phyloP scores from a whole-genome alignment of 2,888 invertebrate species.

The Drosophila tripunctata region DNA sequence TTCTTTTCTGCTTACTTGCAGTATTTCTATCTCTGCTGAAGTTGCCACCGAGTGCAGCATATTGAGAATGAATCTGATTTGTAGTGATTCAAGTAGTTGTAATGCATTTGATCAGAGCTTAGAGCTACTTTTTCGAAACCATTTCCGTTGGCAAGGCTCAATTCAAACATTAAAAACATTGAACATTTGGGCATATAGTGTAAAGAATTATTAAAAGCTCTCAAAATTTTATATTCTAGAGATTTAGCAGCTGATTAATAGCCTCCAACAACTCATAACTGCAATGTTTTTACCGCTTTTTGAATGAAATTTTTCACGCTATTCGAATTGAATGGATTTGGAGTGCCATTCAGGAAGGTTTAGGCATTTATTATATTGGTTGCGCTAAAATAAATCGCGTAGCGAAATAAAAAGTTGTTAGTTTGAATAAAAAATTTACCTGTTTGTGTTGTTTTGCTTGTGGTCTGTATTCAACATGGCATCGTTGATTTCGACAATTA shows the following conservation, averaged over 20 bases:
- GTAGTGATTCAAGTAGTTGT: not conserved
- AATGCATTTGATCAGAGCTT: constrained; percentile 1
- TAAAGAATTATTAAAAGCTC: too few relatives aligned
- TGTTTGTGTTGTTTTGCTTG: constrained; percentile 70
- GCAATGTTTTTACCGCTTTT: not conserved
- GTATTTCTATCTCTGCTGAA: constrained; percentile 4
- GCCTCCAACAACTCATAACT: too few relatives aligned
- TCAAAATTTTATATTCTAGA: too few relatives aligned
- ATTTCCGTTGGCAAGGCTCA: too few relatives aligned
- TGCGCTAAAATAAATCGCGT: not conserved
- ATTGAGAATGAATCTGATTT: not conserved
- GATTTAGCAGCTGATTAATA: too few relatives aligned
- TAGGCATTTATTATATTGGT: too few relatives aligned
- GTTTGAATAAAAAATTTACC: constrained; percentile 51
- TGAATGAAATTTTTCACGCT: not conserved
- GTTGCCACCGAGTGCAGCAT: constrained; percentile 3
- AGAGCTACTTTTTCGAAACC: not conserved
- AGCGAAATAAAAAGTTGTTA: too few relatives aligned
- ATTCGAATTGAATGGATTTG: not conserved
- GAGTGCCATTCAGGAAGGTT: too few relatives aligned
- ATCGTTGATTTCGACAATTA: constrained; percentile 89
- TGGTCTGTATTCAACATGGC: constrained; percentile 85
- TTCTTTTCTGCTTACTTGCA: constrained; percentile 33
- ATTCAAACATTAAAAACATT: too few relatives aligned
- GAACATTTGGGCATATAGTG: not conserved